Base-by-base conservation (phyloP, 2,888 invertebrate genomes). In the Cheilosia soror region DNA sequence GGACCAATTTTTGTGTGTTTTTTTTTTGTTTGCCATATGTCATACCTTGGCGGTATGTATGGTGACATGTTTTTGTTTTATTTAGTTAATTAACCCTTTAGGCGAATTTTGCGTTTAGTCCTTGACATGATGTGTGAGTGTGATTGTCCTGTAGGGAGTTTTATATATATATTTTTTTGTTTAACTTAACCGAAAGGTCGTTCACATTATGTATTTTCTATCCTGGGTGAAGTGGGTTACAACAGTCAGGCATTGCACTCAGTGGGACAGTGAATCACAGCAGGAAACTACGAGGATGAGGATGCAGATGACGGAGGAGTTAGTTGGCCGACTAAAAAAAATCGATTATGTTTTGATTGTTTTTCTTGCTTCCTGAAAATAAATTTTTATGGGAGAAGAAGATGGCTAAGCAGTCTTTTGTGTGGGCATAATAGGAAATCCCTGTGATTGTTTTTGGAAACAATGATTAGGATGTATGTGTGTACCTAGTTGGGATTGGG, bases 231-330 rank as follows among this genome's bases (percentile, higher is more conserved):
- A 62, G 51, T 72, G 49, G 42, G 62, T 42, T 62, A 62, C 13
- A 40, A 49, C 4, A 25, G 49, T 20, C 27, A 37, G 58, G 31
- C 53, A 53, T 9, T 62, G 53, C 40, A 42, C 29, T 62, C 11
- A 44, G 40, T 62, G 29, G 71, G 11, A 25, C 44, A 72, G 40
- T 27, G 47, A n/a, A 66, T 13, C 53, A 53, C 53, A 40, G 66
- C 29, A 37, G 25, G 42, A 55, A 53, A 15, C 47, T 11, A n/a
- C 15, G 4, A 27, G n/a, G n/a, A 53, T 20, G 40, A 40, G 53
- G 27, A 53, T n/a, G 27, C 13, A 2, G 40, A 29, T 51, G n/a
- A 9, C 27, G 51, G 5, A 65, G 51, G 40, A 37, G 44, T 49
- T 49, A 51, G 29, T 49, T 49, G 33, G 31, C 47, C 63, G 15